Evolutionary conservation across 2,888 invertebrate species (phyloP), one percentile per base, ranked within the genome.

Genomic region (Cataglyphis cursor): DNA sequence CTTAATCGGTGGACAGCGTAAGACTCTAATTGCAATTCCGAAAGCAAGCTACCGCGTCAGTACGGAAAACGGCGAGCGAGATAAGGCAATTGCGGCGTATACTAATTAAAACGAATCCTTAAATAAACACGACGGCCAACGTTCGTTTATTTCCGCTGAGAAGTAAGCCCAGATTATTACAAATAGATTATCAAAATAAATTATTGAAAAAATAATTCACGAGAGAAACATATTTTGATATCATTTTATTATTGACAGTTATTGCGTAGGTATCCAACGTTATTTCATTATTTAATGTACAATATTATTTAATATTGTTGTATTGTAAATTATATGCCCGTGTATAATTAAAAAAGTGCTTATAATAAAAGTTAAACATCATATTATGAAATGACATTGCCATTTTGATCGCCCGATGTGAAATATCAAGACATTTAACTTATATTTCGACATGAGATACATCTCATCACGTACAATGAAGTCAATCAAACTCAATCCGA

Each of bases 1-100:
- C 82, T 81, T 85, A 89, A 89, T 89, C 86, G 84, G 24, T 48
- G 28, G 62, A 44, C 73, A 44, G 41, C 6, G 18, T 44, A 51
- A 21, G 12, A 21, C 83, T 73, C 83, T 89, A 86, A 89, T 89
- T 85, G 81, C 87, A 57, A 82, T 78, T 80, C 21, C 57, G 54
- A 87, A 84, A 72, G 54, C n/a, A 41, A 51, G 31, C 57, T 41
- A 72, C 15, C 38, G n/a, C 51, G 9, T 48, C 12, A 24, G 28
- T 70, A 41, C 18, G 35, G 59, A 80, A 80, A 59, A 44, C n/a
- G 31, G 12, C 12, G 44, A 70, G 44, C 28, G 35, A 35, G 78
- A 72, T 80, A 59, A 72, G 35, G 59, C 44, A 80, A 72, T 80
- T 21, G 44, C 48, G 24, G 38, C 5, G 24, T 72, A 51, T 51